Evolutionary conservation across 2,797 vertebrate species (phyloP).

Genomic region (Graptemys geographica): DNA sequence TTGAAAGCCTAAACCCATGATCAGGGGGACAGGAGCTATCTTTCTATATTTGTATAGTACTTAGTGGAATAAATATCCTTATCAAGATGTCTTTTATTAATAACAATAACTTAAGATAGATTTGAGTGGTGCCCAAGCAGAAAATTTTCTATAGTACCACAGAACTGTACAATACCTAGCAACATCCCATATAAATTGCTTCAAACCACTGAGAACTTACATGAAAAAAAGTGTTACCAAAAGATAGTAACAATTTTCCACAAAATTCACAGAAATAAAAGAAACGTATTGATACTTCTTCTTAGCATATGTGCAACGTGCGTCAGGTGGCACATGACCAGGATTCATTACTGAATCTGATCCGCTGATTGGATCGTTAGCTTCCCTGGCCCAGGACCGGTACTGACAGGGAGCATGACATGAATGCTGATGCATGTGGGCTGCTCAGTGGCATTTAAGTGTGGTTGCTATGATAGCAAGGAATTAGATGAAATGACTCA

Average conservation of each 20-base stretch:
- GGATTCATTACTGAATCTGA: too few relatives aligned
- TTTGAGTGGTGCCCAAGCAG: too few relatives aligned
- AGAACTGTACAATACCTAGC: neutral
- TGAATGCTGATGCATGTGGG: neutral
- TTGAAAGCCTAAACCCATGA: neutral
- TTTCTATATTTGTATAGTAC: neutral
- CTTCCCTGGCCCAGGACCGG: too few relatives aligned
- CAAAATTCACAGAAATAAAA: neutral
- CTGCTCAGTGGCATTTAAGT: fast-evolving
- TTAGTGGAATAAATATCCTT: neutral
- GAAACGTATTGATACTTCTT: neutral
- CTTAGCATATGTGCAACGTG: too few relatives aligned
- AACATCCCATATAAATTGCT: neutral
- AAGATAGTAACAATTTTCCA: neutral
- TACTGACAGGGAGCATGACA: too few relatives aligned
- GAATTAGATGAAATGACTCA: too few relatives aligned
- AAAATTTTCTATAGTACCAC: too few relatives aligned
- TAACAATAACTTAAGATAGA: neutral
- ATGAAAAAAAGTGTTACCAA: neutral
- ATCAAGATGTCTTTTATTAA: neutral
- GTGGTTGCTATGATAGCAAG: too few relatives aligned
- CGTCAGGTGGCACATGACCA: too few relatives aligned
- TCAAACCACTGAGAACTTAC: neutral
- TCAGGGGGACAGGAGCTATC: neutral
- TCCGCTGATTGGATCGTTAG: too few relatives aligned